Base-by-base conservation (phyloP, 2,797 vertebrate genomes). In the Acanthurus lineatus region DNA sequence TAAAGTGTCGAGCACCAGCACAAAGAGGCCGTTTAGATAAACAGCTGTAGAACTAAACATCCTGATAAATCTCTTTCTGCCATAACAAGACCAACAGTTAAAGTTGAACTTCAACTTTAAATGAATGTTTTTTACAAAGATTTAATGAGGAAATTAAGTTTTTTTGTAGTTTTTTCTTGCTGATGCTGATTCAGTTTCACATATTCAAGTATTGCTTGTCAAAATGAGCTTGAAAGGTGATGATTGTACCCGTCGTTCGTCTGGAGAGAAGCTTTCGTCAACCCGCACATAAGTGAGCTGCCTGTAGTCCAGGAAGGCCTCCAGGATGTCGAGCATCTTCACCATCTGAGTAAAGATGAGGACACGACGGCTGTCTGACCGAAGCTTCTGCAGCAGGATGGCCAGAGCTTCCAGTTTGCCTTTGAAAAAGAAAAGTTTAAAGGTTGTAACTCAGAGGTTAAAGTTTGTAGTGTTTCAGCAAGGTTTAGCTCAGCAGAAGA, bases 391-490 rank as follows among this genome's bases (percentile, higher is more conserved):
- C 59, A 99, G 96, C 70, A 99, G 88, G 76, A 98, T 93, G 10
- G 97, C 96, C 32, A 99, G 93, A 5, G 98, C 98, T 89, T 99
- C 98, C 83, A 99, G 88, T 94, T 99, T 99, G 72, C 98, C 98
- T 99, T 3, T 16, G 7, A 61, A 69, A 56, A 57, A 25, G 35
- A 59, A 75, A 76, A 59, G 2, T 73, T 20, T 0, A 57, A 38
- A 17, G 20, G 4, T 40, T 52, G 42, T 63, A 47, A 15, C 6
- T 45, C 15, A 59, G 6, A 63, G 16, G 5, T 22, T 66, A 40
- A 12, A 38, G 58, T 47, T 74, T 75, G 20, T 45, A 28, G 40
- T 15, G 1, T 9, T 73, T 66, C 16, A 53, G 17, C 22, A 38
- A 57, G 9, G 16, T 38, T 76, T 15, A 54, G 2, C 3, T 42